Evolutionary conservation across 2,888 invertebrate species (phyloP), one percentile per base, ranked within the genome.

Genomic region (Campoplex nolae): DNA sequence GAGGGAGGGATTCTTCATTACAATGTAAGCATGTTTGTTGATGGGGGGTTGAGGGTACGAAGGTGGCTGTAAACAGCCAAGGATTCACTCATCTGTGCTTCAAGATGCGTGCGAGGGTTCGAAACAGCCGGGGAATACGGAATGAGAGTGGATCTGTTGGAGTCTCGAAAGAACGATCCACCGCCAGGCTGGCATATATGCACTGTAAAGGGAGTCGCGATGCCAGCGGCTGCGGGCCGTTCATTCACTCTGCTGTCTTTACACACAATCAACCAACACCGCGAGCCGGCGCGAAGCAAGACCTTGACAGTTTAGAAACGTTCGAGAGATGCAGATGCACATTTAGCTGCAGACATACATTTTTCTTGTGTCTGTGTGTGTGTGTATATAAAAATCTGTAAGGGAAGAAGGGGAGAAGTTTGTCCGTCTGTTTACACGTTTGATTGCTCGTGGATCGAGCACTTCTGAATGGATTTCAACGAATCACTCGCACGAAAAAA

Each of bases 281-380:
- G 67, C 73, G 67, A 16, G 77, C 42, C 42, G 56, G 65, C 65
- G 62, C 23, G 51, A 75, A 81, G 67, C 67, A 75, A 84, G 88
- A 89, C 89, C 90, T 91, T 91, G 91, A 91, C 90, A 88, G 90
- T 91, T 90, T 87, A 89, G 90, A 90, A 86, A 83, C 90, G 89
- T 88, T 87, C 90, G 86, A 90, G 56, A 86, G 86, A 88, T 84
- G 88, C 83, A 82, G 81, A 88, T 88, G 79, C 83, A 86, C 16
- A 28, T 58, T 35, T 45, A 28, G 70, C 28, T 74, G 67, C 77
- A 51, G 35, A 74, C 54, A 70, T 48, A 35, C 58, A 6, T 42
- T 1, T 42, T 0, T 9, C 42, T 42, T 42, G 42, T 7, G 9
- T 42, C 8, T 9, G 42, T 42, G 42, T 42, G 42, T 18, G 42